Conservation (phyloP, 1,140 invertebrate genomes). For the Aphelenchoides avenae region DNA sequence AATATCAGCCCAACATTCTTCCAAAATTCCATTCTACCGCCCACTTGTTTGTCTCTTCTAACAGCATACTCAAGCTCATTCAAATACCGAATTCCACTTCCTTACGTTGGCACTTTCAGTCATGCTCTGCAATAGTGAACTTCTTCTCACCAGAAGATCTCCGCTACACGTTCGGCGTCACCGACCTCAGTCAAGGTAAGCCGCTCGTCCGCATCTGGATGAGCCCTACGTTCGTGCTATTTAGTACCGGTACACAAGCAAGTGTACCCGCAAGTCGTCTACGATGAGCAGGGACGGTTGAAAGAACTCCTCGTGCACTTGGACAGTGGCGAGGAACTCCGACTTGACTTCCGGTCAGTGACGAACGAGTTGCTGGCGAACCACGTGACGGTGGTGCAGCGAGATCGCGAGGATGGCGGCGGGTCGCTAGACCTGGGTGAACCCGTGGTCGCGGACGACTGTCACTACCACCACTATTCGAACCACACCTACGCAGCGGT, state of each 20-base stretch:
- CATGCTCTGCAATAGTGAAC: conserved; percentile 31
- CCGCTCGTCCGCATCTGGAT: no score
- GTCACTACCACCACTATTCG: conserved; percentile 51
- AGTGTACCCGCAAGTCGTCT: conserved; percentile 36
- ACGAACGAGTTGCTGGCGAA: conserved; percentile 43
- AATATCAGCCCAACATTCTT: no score
- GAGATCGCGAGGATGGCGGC: conserved; percentile 40
- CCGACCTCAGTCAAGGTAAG: conserved; percentile 27
- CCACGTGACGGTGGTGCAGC: conserved; percentile 44
- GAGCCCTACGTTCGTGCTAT: conserved; percentile 7
- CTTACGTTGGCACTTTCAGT: no score
- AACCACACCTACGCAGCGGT: conserved; percentile 53
- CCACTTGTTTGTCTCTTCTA: no score
- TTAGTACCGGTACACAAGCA: conserved; percentile 50
- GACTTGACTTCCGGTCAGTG: conserved; percentile 36
- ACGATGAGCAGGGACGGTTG: conserved; percentile 4
- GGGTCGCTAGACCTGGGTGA: conserved; percentile 13
- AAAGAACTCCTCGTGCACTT: conserved; percentile 33
- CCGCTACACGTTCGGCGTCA: conserved; percentile 53
- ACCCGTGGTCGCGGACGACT: conserved; percentile 33
- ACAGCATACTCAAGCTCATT: no score
- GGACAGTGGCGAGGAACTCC: conserved; percentile 19
- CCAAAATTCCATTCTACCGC: no score
- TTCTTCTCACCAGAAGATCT: conserved; percentile 58
- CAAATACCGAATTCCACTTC: no score